Percentiles rank a stretch among this genome's conserved stretches.
phyloP scores from a whole-genome alignment of 2,888 invertebrate species.

The Drosophila atripex region DNA sequence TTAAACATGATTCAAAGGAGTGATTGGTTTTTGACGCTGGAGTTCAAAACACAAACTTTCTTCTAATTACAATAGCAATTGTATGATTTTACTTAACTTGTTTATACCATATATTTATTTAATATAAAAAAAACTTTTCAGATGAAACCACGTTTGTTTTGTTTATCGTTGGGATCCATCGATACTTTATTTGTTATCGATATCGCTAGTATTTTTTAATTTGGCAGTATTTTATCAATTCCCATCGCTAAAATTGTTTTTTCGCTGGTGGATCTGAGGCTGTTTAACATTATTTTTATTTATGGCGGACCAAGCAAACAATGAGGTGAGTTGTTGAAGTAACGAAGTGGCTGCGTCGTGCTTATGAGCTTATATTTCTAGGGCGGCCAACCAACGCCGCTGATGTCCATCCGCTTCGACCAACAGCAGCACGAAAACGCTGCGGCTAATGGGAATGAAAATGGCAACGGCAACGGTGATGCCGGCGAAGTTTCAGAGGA shows the following conservation, averaged over 20 bases:
- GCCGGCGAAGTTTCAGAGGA: constrained; percentile 79
- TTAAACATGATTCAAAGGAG: constrained; percentile 72
- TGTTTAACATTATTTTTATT: constrained; percentile 38
- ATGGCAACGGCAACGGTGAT: constrained; percentile 86
- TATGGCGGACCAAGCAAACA: constrained; percentile 77
- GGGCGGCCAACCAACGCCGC: constrained; percentile 84
- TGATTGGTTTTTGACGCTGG: not conserved
- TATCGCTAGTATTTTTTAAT: not conserved
- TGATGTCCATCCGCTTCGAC: constrained; percentile 85
- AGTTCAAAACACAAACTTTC: not conserved
- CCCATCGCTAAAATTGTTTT: constrained; percentile 57
- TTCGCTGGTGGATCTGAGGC: constrained; percentile 51
- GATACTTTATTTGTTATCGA: constrained; percentile 27
- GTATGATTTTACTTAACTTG: not conserved
- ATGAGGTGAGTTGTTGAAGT: constrained; percentile 64
- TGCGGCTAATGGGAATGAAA: constrained; percentile 82
- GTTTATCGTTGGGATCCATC: not conserved
- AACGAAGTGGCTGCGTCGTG: not conserved
- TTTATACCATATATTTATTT: not conserved
- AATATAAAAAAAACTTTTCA: not conserved
- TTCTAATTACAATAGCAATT: not conserved
- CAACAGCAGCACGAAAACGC: constrained; percentile 58
- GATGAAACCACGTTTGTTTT: constrained; percentile 3
- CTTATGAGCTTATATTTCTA: not conserved
- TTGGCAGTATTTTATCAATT: constrained; percentile 2